Evolutionary conservation across 2,797 vertebrate species (phyloP), one percentile per base, ranked within the genome.

Genomic region (Sebastes diploproa): DNA sequence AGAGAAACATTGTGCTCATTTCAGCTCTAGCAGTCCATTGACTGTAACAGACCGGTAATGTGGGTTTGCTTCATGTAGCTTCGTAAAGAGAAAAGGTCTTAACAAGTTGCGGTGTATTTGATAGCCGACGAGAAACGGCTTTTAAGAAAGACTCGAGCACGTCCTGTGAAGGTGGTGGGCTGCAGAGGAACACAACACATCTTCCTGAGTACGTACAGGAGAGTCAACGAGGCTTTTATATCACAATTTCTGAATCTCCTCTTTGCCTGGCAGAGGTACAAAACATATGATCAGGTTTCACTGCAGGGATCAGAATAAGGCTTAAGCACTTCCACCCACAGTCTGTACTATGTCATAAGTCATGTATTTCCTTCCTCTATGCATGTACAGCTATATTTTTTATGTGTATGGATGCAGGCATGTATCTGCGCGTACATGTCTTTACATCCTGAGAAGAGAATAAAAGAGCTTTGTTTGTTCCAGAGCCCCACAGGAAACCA

Each of bases 401-500:
- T 70, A 52, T 75, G 38, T 38, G 20, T 63, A 42, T 27, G 36
- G 23, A 58, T 59, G n/a, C 18, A 34, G n/a, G 22, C 29, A 14
- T 69, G 46, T 65, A 42, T 75, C 71, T 78, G 60, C 46, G 1
- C 27, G 11, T 20, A 42, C 6, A 46, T 29, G 65, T 55, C 9
- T 77, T 66, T 73, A 62, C 30, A 78, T 58, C 54, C 75, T 55
- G 56, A 54, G 63, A 29, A n/a, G 36, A 77, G 64, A 76, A 84
- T 77, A 54, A 64, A 75, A 73, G 25, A 16, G 12, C 52, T 69
- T 58, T 80, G 64, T 84, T 63, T 81, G 61, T 72, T 55, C 6
- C 25, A 50, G 46, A 27, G 60, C 78, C 71, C 73, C 76, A 72
- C 38, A 78, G 82, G 72, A 84, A 75, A 68, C 29, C 25, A n/a